Percentiles rank a stretch among this genome's conserved stretches.
Conservation (phyloP, 1,140 invertebrate genomes). For the Meteorus sp. region DNA sequence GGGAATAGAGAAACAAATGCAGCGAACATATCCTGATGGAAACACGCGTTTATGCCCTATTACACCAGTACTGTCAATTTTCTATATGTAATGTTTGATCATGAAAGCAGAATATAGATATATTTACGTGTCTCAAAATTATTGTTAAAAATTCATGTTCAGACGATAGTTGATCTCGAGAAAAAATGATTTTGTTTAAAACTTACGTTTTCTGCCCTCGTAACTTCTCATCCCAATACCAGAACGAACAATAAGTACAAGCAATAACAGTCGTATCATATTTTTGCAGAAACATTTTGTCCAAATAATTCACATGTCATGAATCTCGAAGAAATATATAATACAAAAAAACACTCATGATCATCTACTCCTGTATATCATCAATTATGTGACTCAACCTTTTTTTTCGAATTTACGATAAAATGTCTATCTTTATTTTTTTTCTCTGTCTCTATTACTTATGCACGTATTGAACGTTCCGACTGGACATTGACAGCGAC, state of each 20-base stretch:
- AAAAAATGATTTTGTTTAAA: slow-evolving; percentile 10
- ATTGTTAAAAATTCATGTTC: background rate
- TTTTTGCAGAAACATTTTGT: slow-evolving; percentile 34
- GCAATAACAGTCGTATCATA: slow-evolving; percentile 35
- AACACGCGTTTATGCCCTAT: slow-evolving; percentile 5
- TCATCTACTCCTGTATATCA: background rate
- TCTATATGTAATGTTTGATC: background rate
- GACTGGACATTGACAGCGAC: background rate
- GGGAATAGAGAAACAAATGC: no score
- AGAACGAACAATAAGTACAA: slow-evolving; percentile 29
- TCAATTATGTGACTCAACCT: background rate
- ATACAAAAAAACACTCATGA: slow-evolving; percentile 1
- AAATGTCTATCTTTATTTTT: no score
- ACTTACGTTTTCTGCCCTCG: slow-evolving; percentile 30
- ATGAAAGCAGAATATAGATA: background rate
- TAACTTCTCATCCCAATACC: slow-evolving; percentile 19
- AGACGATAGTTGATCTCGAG: background rate
- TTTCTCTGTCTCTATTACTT: background rate
- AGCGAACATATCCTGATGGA: no score
- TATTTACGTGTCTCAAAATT: background rate
- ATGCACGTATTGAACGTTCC: background rate
- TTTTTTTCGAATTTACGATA: background rate
- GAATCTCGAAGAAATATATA: background rate
- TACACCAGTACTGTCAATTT: slow-evolving; percentile 21
- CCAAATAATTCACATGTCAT: background rate